These are phyloP conservation scores for Luscinia megarhynchos DNA, from an alignment of 2,797 vertebrate genomes.

Conservation along the genomic window DNA sequence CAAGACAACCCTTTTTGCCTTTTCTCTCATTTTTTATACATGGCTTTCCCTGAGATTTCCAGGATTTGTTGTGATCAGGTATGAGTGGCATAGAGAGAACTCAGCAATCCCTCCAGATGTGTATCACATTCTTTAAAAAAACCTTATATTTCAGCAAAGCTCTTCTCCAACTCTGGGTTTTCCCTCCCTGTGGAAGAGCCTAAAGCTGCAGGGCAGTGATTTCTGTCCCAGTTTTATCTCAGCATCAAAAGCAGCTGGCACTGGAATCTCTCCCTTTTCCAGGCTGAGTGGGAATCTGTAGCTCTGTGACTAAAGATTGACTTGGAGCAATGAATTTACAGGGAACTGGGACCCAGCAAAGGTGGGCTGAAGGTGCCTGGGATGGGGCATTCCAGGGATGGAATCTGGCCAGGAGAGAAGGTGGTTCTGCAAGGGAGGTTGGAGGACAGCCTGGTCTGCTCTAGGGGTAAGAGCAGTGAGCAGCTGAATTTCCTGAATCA, in stretches of 20 bases:
- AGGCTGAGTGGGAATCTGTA: not conserved
- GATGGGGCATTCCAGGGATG: not conserved
- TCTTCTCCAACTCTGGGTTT: not conserved
- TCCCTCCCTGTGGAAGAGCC: not conserved
- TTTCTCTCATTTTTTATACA: not conserved
- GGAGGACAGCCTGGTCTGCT: not conserved
- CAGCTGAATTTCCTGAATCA: not conserved
- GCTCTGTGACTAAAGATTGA: not conserved
- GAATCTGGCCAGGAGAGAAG: not conserved
- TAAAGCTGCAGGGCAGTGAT: not conserved
- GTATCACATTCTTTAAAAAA: not conserved
- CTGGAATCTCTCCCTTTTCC: not conserved
- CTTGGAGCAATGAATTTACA: not conserved
- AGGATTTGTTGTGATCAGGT: not conserved
- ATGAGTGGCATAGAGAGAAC: not conserved
- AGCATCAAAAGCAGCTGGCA: not conserved
- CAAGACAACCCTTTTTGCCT: not conserved
- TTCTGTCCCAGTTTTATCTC: not conserved
- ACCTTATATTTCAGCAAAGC: not conserved
- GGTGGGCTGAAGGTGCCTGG: not conserved
- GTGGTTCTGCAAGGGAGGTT: not conserved
- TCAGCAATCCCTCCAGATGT: not conserved
- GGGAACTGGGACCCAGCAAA: not conserved
- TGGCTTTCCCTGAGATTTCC: not conserved
- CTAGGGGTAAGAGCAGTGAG: not conserved